phyloP scores from a whole-genome alignment of 2,888 invertebrate species.

The Mellilla xanthometata region DNA sequence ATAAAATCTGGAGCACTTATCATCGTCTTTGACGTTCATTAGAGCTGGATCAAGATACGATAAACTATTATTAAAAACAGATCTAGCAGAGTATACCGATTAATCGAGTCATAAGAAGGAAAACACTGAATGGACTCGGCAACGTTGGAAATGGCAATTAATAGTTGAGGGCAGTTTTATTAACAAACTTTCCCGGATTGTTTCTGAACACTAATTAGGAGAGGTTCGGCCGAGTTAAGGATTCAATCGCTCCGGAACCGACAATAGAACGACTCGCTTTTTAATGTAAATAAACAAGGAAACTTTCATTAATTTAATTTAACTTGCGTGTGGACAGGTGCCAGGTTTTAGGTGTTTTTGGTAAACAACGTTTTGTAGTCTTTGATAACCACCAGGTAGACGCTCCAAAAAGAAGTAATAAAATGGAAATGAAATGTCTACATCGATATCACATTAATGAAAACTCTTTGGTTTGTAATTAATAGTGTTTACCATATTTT shows the following conservation, averaged over 20 bases:
- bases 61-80: too few relatives aligned
- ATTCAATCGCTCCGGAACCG: conserved; percentile 33
- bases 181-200: conserved; percentile 51
- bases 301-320: conserved; percentile 1
- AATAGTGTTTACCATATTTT: too few relatives aligned
- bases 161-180: conserved; percentile 49
- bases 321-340: not conserved
- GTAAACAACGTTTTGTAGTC: too few relatives aligned
- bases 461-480: too few relatives aligned
- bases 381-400: too few relatives aligned
- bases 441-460: too few relatives aligned
- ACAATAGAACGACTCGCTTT: conserved; percentile 20
- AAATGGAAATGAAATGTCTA: too few relatives aligned
- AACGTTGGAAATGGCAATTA: conserved; percentile 45
- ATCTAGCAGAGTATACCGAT: not conserved
- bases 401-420: too few relatives aligned
- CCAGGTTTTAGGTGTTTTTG: too few relatives aligned
- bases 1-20: too few relatives aligned
- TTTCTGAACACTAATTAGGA: conserved; percentile 51
- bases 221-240: conserved; percentile 31
- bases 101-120: conserved; percentile 9
- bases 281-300: conserved; percentile 3
- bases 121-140: conserved; percentile 17
- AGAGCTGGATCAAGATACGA: too few relatives aligned
- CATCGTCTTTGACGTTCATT: too few relatives aligned